A percentile compares a stretch with the other conserved stretches of the same genome.
Evolutionary conservation across 2,113 vertebrate species (phyloP).

Genomic region (Scomber scombrus): DNA sequence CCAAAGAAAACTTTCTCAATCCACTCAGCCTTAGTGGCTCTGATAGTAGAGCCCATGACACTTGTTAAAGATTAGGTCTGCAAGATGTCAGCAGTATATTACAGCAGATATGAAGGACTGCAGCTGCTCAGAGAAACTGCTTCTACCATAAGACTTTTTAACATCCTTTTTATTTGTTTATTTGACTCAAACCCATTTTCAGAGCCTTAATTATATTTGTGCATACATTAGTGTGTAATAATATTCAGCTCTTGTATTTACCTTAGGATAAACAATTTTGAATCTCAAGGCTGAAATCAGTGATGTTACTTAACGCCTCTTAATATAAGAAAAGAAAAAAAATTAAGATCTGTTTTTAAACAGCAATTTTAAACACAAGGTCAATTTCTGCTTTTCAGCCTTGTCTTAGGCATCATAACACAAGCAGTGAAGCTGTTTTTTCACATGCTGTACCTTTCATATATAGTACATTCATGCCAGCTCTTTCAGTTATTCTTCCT

Average conservation of each 20-base stretch:
- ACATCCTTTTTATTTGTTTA: background rate
- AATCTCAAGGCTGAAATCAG: background rate
- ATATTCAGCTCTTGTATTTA: background rate
- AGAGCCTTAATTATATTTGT: background rate
- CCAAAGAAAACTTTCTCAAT: background rate
- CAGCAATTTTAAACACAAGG: no score
- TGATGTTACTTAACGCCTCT: background rate
- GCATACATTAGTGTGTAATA: background rate
- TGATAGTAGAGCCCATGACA: background rate
- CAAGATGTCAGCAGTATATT: background rate
- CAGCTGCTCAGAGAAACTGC: no score
- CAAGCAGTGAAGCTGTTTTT: no score
- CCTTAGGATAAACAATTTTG: background rate
- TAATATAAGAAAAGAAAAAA: no score
- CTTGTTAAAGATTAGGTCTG: background rate
- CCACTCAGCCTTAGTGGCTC: conserved; percentile 2
- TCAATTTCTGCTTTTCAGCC: no score
- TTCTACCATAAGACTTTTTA: background rate
- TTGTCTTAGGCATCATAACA: no score
- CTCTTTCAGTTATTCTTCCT: background rate
- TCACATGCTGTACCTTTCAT: background rate
- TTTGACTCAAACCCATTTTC: no score
- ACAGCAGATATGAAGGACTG: background rate
- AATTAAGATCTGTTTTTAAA: no score
- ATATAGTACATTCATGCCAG: background rate